Evolutionary conservation across 1,140 invertebrate genomes (phyloP).

Genomic region (Drosophila saltans): DNA sequence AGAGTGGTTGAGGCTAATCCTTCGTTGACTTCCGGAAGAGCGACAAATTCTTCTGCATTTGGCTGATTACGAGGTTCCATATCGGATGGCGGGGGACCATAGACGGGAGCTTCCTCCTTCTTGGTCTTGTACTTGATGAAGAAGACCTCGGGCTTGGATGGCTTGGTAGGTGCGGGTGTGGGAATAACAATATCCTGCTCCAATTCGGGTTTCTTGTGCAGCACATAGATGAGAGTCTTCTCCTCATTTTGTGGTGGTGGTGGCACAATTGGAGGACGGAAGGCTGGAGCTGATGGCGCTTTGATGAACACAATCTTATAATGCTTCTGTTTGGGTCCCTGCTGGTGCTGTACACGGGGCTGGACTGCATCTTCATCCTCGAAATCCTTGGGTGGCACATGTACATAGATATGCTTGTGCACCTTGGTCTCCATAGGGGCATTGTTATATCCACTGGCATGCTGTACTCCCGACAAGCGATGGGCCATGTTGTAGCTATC

Average conservation of each 20-base stretch:
- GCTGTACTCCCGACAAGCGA: conserved; percentile 63
- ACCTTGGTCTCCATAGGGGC: conserved; percentile 80
- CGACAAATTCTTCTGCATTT: conserved; percentile 58
- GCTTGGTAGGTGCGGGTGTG: conserved; percentile 89
- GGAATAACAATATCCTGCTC: conserved; percentile 90
- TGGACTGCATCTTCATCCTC: conserved; percentile 85
- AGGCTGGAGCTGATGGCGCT: conserved; percentile 89
- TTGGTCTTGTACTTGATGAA: conserved; percentile 95
- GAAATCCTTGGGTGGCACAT: conserved; percentile 90
- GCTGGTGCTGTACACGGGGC: conserved; percentile 84
- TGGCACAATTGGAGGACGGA: conserved; percentile 87
- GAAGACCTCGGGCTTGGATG: conserved; percentile 93
- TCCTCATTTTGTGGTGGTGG: conserved; percentile 89
- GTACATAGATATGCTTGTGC: conserved; percentile 92
- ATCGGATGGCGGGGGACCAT: conserved; percentile 83
- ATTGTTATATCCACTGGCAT: conserved; percentile 73
- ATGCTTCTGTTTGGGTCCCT: conserved; percentile 89
- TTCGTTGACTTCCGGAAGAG: conserved; percentile 58
- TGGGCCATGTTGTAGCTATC: conserved; percentile 80
- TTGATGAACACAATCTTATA: conserved; percentile 95
- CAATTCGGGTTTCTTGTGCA: conserved; percentile 92
- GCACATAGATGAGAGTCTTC: conserved; percentile 93
- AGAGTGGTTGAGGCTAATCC: conserved; percentile 60
- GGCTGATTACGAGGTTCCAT: conserved; percentile 68
- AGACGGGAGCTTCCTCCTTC: conserved; percentile 80